A percentile compares a stretch with the other conserved stretches of the same genome.
phyloP scores from a whole-genome alignment of 2,888 invertebrate genomes.

The Agonopterix heracliana region DNA sequence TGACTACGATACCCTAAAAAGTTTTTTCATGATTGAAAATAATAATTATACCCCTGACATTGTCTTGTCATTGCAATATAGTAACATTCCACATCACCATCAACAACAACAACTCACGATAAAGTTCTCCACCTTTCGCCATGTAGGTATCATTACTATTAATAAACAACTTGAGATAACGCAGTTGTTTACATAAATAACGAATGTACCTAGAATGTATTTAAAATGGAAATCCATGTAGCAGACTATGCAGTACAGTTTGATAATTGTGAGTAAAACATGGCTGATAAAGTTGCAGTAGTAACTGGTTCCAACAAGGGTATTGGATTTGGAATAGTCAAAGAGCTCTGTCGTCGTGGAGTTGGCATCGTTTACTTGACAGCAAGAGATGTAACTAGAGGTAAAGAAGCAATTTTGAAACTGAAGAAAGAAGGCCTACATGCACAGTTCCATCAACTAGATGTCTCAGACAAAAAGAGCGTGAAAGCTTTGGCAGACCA shows the following conservation, averaged over 20 bases:
- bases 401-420: slow-evolving; percentile 68
- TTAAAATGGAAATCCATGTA: not conserved
- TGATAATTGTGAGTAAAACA: slow-evolving; percentile 10
- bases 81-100: too few relatives aligned
- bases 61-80: too few relatives aligned
- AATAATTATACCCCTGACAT: too few relatives aligned
- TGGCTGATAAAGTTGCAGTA: slow-evolving; percentile 32
- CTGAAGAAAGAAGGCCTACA: slow-evolving; percentile 64
- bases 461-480: slow-evolving; percentile 24
- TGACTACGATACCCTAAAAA: too few relatives aligned
- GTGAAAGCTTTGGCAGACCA: slow-evolving; percentile 23
- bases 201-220: not conserved
- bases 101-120: too few relatives aligned
- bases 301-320: slow-evolving; percentile 82
- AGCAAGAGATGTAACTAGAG: slow-evolving; percentile 70
- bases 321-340: slow-evolving; percentile 78
- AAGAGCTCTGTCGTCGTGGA: slow-evolving; percentile 75
- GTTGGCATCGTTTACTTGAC: slow-evolving; percentile 80
- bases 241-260: not conserved
- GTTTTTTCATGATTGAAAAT: too few relatives aligned
- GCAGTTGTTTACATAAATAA: not conserved
- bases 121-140: not conserved
- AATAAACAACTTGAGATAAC: not conserved
- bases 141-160: not conserved
- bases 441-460: slow-evolving; percentile 35